These are phyloP conservation scores for Myotis yumanensis DNA, from an alignment of 2,113 vertebrate species.

Conservation along the genomic window DNA sequence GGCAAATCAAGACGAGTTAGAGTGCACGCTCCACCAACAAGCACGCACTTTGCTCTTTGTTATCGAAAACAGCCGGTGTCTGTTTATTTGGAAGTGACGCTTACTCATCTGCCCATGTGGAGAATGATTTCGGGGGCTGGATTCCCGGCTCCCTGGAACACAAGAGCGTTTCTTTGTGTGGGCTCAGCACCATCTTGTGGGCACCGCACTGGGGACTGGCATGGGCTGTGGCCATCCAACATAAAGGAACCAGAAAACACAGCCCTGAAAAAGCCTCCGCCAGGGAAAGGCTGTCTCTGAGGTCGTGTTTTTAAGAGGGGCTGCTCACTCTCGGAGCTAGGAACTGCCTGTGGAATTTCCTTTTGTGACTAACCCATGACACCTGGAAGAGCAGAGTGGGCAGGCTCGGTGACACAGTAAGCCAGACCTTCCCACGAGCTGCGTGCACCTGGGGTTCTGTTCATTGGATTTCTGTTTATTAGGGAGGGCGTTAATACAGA, in stretches of 20 bases:
- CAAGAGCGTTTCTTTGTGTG: background rate
- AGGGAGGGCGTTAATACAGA: background rate
- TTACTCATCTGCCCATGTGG: background rate
- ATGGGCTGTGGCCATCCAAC: background rate
- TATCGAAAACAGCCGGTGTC: background rate
- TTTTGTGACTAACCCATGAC: background rate
- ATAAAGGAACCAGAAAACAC: background rate
- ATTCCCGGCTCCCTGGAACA: background rate
- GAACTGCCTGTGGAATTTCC: background rate
- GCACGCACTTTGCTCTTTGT: background rate
- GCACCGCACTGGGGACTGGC: background rate
- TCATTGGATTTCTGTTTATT: background rate
- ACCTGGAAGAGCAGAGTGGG: background rate
- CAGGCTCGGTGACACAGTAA: background rate
- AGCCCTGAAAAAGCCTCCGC: background rate
- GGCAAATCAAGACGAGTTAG: background rate
- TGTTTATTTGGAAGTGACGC: background rate
- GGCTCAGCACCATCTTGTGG: conserved; percentile 75
- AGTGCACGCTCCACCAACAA: background rate
- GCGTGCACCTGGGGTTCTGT: fast-evolving
- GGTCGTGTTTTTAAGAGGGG: background rate
- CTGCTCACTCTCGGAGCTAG: background rate
- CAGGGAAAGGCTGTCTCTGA: background rate
- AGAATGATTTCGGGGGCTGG: background rate
- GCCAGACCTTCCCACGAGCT: background rate